Evolutionary conservation across 2,113 vertebrate genomes (phyloP).

Genomic region (Microtus ochrogaster): DNA sequence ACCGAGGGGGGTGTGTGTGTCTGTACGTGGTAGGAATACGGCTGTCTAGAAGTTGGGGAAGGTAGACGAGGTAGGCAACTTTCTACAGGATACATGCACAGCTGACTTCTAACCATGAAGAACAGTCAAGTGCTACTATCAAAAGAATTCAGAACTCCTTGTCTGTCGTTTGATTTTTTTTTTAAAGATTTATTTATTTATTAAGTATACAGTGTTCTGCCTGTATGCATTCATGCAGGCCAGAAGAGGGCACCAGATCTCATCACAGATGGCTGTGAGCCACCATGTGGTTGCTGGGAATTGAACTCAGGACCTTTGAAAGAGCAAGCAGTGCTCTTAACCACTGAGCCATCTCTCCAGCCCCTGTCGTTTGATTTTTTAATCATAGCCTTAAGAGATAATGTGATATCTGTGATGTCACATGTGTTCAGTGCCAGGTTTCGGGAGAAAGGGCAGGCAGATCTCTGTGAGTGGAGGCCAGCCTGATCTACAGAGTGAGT

Average conservation of each 20-base stretch:
- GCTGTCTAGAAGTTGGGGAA: too few relatives aligned
- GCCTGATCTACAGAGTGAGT: background rate
- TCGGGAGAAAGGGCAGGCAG: background rate
- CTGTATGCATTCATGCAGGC: too few relatives aligned
- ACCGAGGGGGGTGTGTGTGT: fast-evolving
- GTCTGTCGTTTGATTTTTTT: background rate
- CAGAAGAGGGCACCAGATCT: too few relatives aligned
- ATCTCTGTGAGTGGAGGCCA: background rate
- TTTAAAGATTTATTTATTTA: too few relatives aligned
- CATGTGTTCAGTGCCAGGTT: background rate
- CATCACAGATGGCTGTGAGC: too few relatives aligned
- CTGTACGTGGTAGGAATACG: background rate
- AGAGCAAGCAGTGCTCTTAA: too few relatives aligned
- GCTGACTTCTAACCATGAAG: background rate
- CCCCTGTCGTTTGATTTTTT: background rate
- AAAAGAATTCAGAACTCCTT: background rate
- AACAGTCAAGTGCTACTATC: background rate
- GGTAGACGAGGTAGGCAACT: background rate
- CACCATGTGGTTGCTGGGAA: too few relatives aligned
- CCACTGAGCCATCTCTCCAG: too few relatives aligned
- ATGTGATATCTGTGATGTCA: background rate
- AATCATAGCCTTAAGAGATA: background rate
- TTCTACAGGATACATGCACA: background rate
- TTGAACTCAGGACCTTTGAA: too few relatives aligned
- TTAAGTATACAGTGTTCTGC: too few relatives aligned